Conservation (phyloP, 2,113 vertebrate genomes). For the Rhynchomys soricoides region DNA sequence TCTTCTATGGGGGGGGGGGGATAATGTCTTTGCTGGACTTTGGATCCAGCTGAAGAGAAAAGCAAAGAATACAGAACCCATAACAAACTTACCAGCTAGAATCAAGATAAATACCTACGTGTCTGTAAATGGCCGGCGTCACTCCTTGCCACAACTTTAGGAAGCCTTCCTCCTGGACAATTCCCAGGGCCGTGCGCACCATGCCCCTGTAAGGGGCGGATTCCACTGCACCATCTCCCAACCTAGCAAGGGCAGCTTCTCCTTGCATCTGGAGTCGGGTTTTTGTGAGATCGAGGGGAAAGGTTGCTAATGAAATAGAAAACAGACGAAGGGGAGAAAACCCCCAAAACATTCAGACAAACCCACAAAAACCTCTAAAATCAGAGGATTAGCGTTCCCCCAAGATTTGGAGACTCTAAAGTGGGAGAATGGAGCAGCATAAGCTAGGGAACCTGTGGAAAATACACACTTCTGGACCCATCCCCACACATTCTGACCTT, state of each 20-base stretch:
- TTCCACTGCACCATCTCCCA: slow-evolving; percentile 9
- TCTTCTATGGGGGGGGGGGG: not conserved
- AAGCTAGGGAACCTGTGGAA: not conserved
- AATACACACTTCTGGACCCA: not conserved
- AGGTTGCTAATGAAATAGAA: slow-evolving; percentile 86
- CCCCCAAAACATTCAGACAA: not conserved
- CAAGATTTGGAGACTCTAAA: not conserved
- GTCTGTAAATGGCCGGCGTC: slow-evolving; percentile 91
- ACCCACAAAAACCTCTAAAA: slow-evolving; percentile 7
- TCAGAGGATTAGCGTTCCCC: slow-evolving; percentile 4
- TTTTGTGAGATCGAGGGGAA: slow-evolving; percentile 92
- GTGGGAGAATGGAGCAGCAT: not conserved
- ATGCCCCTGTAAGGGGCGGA: slow-evolving; percentile 85
- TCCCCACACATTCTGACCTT: not conserved
- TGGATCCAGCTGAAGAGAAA: not conserved
- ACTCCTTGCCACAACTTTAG: slow-evolving; percentile 91
- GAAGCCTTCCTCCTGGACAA: slow-evolving; percentile 89
- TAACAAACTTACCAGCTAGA: slow-evolving; percentile 70
- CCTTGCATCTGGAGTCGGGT: slow-evolving; percentile 93
- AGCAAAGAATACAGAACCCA: slow-evolving; percentile 42
- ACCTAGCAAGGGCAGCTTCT: slow-evolving; percentile 81
- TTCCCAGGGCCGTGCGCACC: slow-evolving; percentile 87
- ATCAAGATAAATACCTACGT: slow-evolving; percentile 89
- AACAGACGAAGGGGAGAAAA: not conserved
- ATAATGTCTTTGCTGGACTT: not conserved